These are phyloP conservation scores for Cactoblastis cactorum DNA, from an alignment of 2,888 invertebrate genomes.

Conservation along the genomic window DNA sequence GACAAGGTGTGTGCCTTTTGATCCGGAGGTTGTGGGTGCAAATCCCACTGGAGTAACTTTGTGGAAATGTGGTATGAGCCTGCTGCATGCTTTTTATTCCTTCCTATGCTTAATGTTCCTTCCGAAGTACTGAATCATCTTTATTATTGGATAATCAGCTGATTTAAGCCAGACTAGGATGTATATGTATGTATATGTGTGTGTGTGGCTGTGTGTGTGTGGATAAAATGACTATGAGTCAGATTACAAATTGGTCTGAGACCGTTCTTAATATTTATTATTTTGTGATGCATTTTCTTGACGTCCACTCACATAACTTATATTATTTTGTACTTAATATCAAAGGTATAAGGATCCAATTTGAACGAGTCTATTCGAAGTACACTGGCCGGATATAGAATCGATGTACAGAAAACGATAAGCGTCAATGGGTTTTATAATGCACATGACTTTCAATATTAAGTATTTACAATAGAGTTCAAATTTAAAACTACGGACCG, in stretches of 20 bases:
- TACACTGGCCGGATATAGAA: conserved; percentile 4
- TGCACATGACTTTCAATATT: background rate
- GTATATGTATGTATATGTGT: no score
- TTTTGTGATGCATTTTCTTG: background rate
- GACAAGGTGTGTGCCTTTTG: no score
- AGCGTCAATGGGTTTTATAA: conserved; percentile 1
- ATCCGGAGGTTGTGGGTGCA: no score
- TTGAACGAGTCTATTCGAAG: background rate
- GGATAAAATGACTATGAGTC: no score
- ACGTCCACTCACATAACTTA: background rate
- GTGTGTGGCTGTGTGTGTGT: no score
- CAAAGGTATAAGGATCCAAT: background rate
- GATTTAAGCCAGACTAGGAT: no score
- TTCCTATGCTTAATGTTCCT: no score
- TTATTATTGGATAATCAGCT: no score
- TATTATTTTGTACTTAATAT: background rate
- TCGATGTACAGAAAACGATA: conserved; percentile 4
- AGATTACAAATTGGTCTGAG: background rate
- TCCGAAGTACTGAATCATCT: no score
- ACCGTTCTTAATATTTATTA: background rate
- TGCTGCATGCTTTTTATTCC: no score
- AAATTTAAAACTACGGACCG: background rate
- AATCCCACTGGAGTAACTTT: no score
- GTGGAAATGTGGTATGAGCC: no score
- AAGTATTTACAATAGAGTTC: background rate